phyloP scores from a whole-genome alignment of 2,888 invertebrate genomes.

The Scaptomyza caliginosa region DNA sequence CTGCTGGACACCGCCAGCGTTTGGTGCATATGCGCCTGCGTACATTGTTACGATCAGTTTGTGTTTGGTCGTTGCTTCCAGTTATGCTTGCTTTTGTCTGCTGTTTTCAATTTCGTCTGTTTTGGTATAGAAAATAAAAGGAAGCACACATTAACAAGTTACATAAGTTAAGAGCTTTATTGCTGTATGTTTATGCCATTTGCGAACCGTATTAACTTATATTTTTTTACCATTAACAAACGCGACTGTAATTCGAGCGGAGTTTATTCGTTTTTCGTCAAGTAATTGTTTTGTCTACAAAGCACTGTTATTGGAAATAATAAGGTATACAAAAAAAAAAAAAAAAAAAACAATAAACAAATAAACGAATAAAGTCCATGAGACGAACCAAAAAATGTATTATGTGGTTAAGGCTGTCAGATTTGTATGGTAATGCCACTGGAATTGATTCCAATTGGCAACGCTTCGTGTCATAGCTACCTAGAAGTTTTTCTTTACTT shows the following conservation, averaged over 20 bases:
- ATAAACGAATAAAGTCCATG: too few species aligned
- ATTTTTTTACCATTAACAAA: background rate
- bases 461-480: background rate
- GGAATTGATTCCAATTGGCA: background rate
- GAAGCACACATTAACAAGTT: background rate
- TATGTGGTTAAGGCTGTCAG: background rate
- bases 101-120: background rate
- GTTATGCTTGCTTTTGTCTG: background rate
- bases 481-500: background rate
- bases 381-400: background rate
- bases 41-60: slow-evolving; percentile 62
- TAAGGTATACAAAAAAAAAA: background rate
- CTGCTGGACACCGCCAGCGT: slow-evolving; percentile 77
- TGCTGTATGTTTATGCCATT: too few species aligned
- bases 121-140: background rate
- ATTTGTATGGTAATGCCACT: background rate
- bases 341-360: too few species aligned
- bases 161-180: too few species aligned
- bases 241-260: background rate
- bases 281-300: background rate
- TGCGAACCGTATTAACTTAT: background rate
- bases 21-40: slow-evolving; percentile 77
- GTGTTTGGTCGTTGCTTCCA: slow-evolving; percentile 7
- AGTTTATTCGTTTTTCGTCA: background rate
- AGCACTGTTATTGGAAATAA: background rate